Evolutionary conservation across 1,140 invertebrate genomes (phyloP).

Genomic region (Leptonema lineaticorne): DNA sequence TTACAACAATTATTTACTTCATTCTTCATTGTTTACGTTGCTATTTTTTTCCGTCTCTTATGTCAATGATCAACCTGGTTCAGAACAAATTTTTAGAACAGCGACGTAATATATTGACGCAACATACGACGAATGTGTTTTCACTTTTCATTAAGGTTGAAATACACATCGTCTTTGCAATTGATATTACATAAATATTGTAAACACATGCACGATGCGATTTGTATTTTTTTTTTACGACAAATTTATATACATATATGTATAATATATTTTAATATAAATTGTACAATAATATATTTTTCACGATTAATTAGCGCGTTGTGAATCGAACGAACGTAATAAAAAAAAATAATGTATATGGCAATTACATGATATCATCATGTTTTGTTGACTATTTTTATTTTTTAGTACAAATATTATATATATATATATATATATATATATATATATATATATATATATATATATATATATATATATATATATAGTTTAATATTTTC

Average conservation of each 20-base stretch:
- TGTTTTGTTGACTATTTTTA: too few species aligned
- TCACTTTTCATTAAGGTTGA: slow-evolving; percentile 14
- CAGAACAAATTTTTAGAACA: slow-evolving; percentile 10
- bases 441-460: not conserved
- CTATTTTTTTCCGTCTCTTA: not conserved
- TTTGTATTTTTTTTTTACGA: not conserved
- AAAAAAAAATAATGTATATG: too few species aligned
- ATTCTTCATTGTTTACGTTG: too few species aligned
- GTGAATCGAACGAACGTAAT: too few species aligned
- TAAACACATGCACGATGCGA: not conserved
- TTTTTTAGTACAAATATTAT: not conserved
- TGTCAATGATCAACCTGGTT: not conserved
- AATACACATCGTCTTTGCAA: not conserved
- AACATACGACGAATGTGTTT: not conserved
- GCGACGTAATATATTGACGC: not conserved
- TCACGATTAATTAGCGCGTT: too few species aligned
- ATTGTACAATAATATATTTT: too few species aligned
- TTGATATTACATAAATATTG: not conserved
- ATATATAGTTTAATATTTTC: too few species aligned
- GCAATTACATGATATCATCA: too few species aligned
- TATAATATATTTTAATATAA: too few species aligned
- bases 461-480: not conserved
- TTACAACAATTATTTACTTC: too few species aligned
- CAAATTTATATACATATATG: not conserved
- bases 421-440: not conserved